Base-by-base conservation (phyloP, 2,888 invertebrate genomes). In the Rutpela maculata region DNA sequence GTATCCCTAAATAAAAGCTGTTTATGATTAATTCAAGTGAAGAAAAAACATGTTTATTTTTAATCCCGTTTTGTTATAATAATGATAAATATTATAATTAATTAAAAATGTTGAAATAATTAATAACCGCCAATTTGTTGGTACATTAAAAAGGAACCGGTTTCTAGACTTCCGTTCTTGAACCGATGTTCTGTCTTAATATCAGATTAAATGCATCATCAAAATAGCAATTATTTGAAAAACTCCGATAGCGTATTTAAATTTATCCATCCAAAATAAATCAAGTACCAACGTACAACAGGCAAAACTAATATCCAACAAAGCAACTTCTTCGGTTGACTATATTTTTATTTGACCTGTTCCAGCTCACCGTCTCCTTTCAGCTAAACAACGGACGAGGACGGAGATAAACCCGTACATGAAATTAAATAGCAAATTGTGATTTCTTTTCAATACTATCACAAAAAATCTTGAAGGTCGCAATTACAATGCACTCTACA, bases 401-500 rank as follows among this genome's bases (percentile, higher is more conserved):
- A 72, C 12, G 50, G 67, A 22, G n/a, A 59, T 26, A 72, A 55
- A 59, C 65, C 18, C 72, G 76, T 76, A 62, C 67, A 77, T 71
- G 62, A 67, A 76, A 59, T 67, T 79, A 77, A 63, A 63, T 72
- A 63, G 72, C 55, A 72, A 77, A 77, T 74, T 72, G 79, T 72
- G 77, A 77, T 74, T 71, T 77, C 77, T 79, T 73, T 75, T 79
- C 75, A 77, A 79, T 77, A 79, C 67, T 70, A 62, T 35, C 62
- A 76, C 76, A 71, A 79, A 79, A 75, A 75, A 73, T 22, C 43
- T 69, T 68, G 74, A 79, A 79, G 79, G 79, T 75, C 79, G 77
- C 74, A 74, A 77, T 77, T 77, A 77, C 79, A 77, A 79, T 77
- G 73, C 79, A 77, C 79, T 79, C 71, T 66, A 38, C 71, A 79